These are phyloP conservation scores for Manis pentadactyla DNA, from an alignment of 2,797 vertebrate genomes.

Conservation along the genomic window DNA sequence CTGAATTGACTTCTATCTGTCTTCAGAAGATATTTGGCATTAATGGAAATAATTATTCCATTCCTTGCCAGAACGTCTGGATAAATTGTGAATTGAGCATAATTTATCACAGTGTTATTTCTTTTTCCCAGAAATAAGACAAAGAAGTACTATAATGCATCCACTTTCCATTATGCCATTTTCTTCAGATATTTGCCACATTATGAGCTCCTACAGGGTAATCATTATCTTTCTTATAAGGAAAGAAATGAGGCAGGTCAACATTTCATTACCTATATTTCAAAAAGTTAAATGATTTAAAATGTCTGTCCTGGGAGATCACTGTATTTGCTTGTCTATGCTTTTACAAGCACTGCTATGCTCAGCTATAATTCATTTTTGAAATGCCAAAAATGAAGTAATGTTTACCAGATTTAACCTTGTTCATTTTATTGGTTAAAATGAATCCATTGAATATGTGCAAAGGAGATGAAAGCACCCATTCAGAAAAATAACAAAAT, in stretches of 20 bases:
- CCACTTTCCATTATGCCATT: conserved; percentile 67
- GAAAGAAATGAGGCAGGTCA: conserved; percentile 68
- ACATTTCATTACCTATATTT: conserved; percentile 65
- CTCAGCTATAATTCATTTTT: conserved; percentile 51
- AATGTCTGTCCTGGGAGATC: neutral
- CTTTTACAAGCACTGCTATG: neutral
- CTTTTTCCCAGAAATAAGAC: conserved; percentile 44
- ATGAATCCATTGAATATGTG: neutral
- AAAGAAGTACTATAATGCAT: conserved; percentile 61
- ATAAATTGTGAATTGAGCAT: conserved; percentile 73
- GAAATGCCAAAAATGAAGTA: conserved; percentile 59
- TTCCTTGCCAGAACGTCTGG: conserved; percentile 54
- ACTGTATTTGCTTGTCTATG: conserved; percentile 17
- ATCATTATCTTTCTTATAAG: conserved; percentile 71
- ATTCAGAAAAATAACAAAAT: neutral
- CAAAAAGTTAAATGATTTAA: conserved; percentile 72
- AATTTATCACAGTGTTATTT: conserved; percentile 22
- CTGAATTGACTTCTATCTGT: conserved; percentile 65
- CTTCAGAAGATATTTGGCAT: conserved; percentile 70
- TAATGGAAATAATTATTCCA: conserved; percentile 76
- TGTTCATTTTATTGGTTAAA: conserved; percentile 41
- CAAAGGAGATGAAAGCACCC: neutral
- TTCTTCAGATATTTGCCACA: conserved; percentile 64
- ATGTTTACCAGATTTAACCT: conserved; percentile 62
- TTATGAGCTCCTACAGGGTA: conserved; percentile 70